Evolutionary conservation across 2,888 invertebrate genomes (phyloP).

Genomic region (Tanypteryx hageni): DNA sequence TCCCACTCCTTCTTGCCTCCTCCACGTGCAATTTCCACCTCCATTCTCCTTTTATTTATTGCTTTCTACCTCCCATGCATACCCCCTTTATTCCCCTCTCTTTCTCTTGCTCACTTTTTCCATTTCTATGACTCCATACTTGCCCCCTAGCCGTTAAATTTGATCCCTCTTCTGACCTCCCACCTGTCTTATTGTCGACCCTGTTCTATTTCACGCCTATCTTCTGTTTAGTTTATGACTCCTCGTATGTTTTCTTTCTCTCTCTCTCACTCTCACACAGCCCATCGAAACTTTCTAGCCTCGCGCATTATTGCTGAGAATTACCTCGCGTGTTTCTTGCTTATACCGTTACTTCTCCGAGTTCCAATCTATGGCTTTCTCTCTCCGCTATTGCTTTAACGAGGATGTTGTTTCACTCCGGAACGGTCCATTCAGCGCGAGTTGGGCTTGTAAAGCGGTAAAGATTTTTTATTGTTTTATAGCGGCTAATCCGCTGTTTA

Average conservation of each 20-base stretch:
- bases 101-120: not conserved
- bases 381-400: not conserved
- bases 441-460: not conserved
- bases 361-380: not conserved
- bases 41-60: too few relatives aligned
- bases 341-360: not conserved
- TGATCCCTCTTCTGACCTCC: slow-evolving; percentile 5
- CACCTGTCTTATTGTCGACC: not conserved
- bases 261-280: too few relatives aligned
- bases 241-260: not conserved
- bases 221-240: too few relatives aligned
- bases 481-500: not conserved
- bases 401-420: not conserved
- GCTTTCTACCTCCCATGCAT: not conserved
- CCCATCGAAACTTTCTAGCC: too few relatives aligned
- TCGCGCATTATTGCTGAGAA: not conserved
- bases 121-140: not conserved
- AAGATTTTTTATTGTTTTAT: too few relatives aligned
- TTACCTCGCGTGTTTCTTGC: not conserved
- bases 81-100: not conserved
- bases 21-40: too few relatives aligned
- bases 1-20: too few relatives aligned
- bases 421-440: not conserved
- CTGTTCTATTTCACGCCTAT: not conserved
- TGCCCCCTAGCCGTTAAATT: not conserved